These are phyloP conservation scores for Mormyrus proboscirostris DNA, from an alignment of 2,797 vertebrate genomes.

Conservation along the genomic window DNA sequence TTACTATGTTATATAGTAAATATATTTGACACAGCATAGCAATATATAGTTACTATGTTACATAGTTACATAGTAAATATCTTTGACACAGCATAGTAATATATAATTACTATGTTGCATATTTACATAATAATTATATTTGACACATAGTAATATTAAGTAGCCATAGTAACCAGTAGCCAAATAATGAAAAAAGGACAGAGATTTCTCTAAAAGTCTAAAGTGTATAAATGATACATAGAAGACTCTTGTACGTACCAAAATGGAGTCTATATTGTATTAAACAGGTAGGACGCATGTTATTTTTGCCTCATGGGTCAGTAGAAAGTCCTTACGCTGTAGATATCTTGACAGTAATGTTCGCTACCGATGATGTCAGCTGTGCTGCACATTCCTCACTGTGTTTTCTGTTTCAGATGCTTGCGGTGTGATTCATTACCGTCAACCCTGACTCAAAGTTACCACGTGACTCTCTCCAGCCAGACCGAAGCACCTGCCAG, in stretches of 20 bases:
- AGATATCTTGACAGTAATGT: neutral
- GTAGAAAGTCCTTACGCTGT: neutral
- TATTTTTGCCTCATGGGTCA: neutral
- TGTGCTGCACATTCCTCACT: neutral
- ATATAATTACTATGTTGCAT: too few relatives aligned
- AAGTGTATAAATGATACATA: neutral
- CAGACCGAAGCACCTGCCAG: conserved; percentile 16
- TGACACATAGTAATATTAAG: neutral
- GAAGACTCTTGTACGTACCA: neutral
- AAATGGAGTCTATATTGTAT: neutral
- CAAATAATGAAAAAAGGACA: neutral
- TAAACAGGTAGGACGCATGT: neutral
- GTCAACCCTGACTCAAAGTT: neutral
- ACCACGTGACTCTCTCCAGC: conserved; percentile 12
- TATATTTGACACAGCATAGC: neutral
- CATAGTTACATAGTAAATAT: neutral
- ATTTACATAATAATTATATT: neutral
- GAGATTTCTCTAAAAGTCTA: neutral
- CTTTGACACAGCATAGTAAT: neutral
- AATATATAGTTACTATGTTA: neutral
- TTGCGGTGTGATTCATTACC: neutral
- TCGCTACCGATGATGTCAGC: neutral
- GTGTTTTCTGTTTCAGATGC: neutral
- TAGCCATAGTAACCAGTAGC: neutral
- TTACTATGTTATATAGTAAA: neutral